Base-by-base conservation (phyloP, 2,888 invertebrate genomes). In the Protophormia terraenovae region DNA sequence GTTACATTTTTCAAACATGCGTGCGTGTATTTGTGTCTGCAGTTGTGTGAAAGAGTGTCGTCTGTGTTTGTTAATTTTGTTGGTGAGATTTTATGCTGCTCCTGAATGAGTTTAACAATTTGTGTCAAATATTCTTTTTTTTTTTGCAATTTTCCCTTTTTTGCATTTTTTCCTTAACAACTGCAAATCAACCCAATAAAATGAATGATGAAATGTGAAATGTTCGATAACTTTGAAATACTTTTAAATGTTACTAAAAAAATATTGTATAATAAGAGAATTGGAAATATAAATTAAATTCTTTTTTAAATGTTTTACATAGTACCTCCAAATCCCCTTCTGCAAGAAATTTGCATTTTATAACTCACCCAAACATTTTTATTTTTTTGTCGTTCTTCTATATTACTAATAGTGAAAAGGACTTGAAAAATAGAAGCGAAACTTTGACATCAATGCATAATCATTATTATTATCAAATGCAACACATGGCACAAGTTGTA, bases 1-100 rank as follows among this genome's bases (percentile, higher is more conserved):
- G 81, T 82, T 82, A 82, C 53, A 82, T 22, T 71, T 82, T 82
- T 75, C 22, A 38, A 78, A 67, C 29, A 88, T 86, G 89, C 88
- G 88, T 87, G 79, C 84, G 86, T 84, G 81, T 83, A 86, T 87
- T 67, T 84, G 72, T 75, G 66, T 66, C 73, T 67, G 80, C 55
- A 73, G 55, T 27, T 81, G 55, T 71, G 71, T 73, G 38, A 16
- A 75, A 83, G 45, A 72, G 69, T 78, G 64, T 69, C 22, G 71
- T 53, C n/a, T 69, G 58, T 29, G 58, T 67, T 45, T 32, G 60
- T 64, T 45, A 19, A 67, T 38, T 47, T 69, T 35, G 53, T 64
- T 82, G 71, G 16, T 14, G 64, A 24, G 53, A 64, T 72, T 79
- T 81, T 60, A 41, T 73, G 53, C 73, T 84, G 73, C 67, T 84